Conservation (phyloP, 2,113 vertebrate species). For the Takifugu flavidus region DNA sequence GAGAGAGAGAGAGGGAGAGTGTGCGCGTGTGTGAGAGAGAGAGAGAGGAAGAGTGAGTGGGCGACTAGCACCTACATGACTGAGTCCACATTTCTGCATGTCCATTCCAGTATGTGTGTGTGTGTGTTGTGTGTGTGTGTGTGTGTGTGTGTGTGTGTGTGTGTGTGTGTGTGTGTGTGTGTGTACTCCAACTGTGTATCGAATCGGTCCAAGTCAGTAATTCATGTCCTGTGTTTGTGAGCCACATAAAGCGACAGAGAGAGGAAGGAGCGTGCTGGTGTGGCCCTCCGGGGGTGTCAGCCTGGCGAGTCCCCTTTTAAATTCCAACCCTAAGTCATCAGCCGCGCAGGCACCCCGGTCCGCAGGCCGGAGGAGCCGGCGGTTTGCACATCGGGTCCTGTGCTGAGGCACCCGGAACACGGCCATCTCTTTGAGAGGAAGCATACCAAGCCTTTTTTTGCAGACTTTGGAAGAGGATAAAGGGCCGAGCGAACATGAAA, state of each 20-base stretch:
- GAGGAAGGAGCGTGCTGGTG: slow-evolving; percentile 9
- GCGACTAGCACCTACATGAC: slow-evolving; percentile 1
- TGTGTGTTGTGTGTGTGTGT: slow-evolving; percentile 7
- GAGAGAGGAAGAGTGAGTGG: slow-evolving; percentile 4
- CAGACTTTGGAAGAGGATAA: slow-evolving; percentile 50
- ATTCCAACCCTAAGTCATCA: slow-evolving; percentile 50
- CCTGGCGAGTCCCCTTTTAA: slow-evolving; percentile 18
- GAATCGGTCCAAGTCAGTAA: slow-evolving; percentile 1
- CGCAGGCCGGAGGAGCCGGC: slow-evolving; percentile 52
- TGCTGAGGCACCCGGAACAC: slow-evolving; percentile 57
- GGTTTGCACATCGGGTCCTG: slow-evolving; percentile 52
- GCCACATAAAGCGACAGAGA: slow-evolving; percentile 4
- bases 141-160: slow-evolving; percentile 8
- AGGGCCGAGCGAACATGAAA: slow-evolving; percentile 56
- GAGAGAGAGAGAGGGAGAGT: slow-evolving; percentile 8
- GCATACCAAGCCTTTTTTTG: slow-evolving; percentile 70
- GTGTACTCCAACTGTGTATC: slow-evolving; percentile 1
- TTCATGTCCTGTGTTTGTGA: slow-evolving; percentile 17
- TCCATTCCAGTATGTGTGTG: slow-evolving; percentile 1
- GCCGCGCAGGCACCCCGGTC: slow-evolving; percentile 44
- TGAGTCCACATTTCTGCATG: background rate
- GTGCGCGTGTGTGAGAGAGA: slow-evolving; percentile 12
- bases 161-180: background rate
- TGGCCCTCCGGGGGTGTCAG: slow-evolving; percentile 6
- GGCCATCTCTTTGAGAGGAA: slow-evolving; percentile 56